These are phyloP conservation scores for Rotaria magnacalcarata DNA, from an alignment of 2,888 invertebrate genomes.

Conservation along the genomic window DNA sequence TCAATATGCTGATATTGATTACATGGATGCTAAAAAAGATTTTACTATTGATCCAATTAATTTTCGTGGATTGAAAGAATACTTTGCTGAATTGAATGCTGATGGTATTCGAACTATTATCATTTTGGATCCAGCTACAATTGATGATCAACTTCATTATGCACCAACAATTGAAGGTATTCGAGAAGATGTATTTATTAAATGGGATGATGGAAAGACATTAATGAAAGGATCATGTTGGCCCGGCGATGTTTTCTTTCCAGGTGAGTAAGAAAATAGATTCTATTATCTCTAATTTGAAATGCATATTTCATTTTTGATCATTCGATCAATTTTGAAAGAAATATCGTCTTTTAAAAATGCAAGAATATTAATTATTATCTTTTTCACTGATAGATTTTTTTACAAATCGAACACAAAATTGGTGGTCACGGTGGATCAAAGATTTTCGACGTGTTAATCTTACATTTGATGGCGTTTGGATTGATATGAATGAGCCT, in stretches of 20 bases:
- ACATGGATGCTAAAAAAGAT: conserved; percentile 52
- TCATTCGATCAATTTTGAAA: too few relatives aligned
- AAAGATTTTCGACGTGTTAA: conserved; percentile 34
- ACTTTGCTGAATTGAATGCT: conserved; percentile 49
- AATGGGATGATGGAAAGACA: conserved; percentile 47
- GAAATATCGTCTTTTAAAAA: too few relatives aligned
- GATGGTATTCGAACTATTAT: conserved; percentile 54
- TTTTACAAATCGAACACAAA: too few relatives aligned
- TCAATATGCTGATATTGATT: conserved; percentile 53
- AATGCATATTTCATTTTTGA: too few relatives aligned
- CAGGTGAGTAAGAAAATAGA: conserved; percentile 31
- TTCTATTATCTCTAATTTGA: too few relatives aligned
- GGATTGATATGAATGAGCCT: conserved; percentile 50
- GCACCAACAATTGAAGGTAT: conserved; percentile 41
- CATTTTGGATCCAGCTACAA: conserved; percentile 49
- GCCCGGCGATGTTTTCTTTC: conserved; percentile 48
- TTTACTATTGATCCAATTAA: conserved; percentile 53
- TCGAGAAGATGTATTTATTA: conserved; percentile 45
- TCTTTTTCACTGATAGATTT: too few relatives aligned
- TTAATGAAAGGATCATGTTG: conserved; percentile 51
- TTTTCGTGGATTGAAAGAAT: conserved; percentile 49
- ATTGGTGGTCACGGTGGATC: conserved; percentile 44
- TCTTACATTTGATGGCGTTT: conserved; percentile 49
- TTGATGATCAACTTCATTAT: conserved; percentile 39
- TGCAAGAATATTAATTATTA: too few relatives aligned